These are phyloP conservation scores for Drosophila prostipennis DNA, from an alignment of 2,888 invertebrate species.

Conservation along the genomic window DNA sequence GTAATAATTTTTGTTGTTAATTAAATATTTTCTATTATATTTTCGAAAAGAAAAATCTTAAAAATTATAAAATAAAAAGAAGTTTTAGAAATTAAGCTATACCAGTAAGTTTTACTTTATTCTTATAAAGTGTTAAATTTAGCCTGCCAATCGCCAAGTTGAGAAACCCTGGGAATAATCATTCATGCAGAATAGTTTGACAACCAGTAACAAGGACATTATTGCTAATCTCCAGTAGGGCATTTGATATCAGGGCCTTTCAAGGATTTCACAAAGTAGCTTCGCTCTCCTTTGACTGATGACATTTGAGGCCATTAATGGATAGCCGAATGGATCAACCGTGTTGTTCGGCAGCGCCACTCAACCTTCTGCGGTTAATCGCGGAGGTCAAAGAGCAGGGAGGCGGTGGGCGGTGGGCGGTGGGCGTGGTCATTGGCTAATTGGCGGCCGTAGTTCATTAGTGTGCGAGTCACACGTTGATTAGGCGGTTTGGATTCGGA, in stretches of 20 bases:
- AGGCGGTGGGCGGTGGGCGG: slow-evolving; percentile 9
- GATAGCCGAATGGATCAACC: neutral
- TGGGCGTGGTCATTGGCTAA: slow-evolving; percentile 44
- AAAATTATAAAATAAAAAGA: no score
- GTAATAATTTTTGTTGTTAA: no score
- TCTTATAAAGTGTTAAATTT: no score
- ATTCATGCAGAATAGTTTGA: neutral
- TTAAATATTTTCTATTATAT: no score
- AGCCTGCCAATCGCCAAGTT: neutral
- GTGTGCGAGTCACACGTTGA: slow-evolving; percentile 37
- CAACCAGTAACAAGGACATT: neutral
- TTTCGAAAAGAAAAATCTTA: no score
- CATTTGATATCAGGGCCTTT: neutral
- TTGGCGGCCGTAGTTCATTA: slow-evolving; percentile 58
- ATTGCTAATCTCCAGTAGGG: neutral
- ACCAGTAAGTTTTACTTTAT: no score
- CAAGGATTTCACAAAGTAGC: slow-evolving; percentile 12
- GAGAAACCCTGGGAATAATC: neutral
- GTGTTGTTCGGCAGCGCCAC: slow-evolving; percentile 2
- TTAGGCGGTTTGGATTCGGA: slow-evolving; percentile 43
- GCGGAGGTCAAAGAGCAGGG: slow-evolving; percentile 4
- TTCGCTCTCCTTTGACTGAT: slow-evolving; percentile 23
- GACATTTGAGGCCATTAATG: slow-evolving; percentile 16
- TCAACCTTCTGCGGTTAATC: slow-evolving; percentile 15
- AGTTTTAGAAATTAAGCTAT: no score